Base-by-base conservation (phyloP, 1,140 invertebrate genomes). In the Nebria ingens region DNA sequence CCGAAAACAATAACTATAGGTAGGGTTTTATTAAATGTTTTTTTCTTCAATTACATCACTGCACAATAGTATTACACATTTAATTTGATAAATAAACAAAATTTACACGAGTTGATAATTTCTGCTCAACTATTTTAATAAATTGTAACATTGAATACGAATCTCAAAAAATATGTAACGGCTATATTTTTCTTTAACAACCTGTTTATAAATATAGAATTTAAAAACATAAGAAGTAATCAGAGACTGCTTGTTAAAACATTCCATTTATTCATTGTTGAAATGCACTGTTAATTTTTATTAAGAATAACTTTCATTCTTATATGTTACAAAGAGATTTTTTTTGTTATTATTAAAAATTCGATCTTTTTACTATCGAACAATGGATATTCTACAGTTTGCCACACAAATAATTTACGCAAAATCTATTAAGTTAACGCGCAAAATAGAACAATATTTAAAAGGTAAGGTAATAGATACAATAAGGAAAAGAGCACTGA, bases 221-320 rank as follows among this genome's bases (percentile, higher is more conserved):
- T 45, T 45, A 12, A 45, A 45, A 45, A 17, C 9, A 45, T 34
- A 34, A 9, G 6, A 34, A n/a, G n/a, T 11, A 17, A 45, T 12
- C 40, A 45, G 40, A 45, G 40, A 45, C 40, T 45, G 40, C 40
- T 45, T 45, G 40, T 45, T 45, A 45, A 45, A 45, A 45, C 40
- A 45, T 45, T 45, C 40, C 40, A 45, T 11, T 45, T 45, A 45
- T 45, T 6, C 40, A 45, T 45, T 45, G 40, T 45, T 45, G 40
- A 45, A 45, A 12, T 45, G 40, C 40, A 45, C 40, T 45, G 40
- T 45, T 45, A 17, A 45, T 45, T 45, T n/a, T 45, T 45, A 45
- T 45, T 12, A 45, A 45, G 9, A 45, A 45, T 12, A 12, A 45
- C 40, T 45, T 12, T 45, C 40, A 45, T 17, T 45, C 17, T 45